phyloP scores from a whole-genome alignment of 2,113 vertebrate genomes.

The Rhinolophus ferrumequinum region DNA sequence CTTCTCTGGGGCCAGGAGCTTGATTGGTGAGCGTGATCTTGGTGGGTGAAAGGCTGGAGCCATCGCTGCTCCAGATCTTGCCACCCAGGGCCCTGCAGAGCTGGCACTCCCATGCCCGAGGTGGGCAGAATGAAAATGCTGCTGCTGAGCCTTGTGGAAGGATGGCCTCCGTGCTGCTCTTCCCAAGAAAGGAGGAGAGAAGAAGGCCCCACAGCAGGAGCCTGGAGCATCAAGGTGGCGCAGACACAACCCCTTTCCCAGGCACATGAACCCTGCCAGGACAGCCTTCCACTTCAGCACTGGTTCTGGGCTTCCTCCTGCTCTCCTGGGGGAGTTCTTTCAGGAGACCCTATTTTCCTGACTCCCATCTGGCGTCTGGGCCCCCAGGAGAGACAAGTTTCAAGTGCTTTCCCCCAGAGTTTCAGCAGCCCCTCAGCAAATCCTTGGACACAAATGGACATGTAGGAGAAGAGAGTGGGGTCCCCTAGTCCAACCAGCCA shows the following conservation, averaged over 20 bases:
- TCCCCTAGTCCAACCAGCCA: background rate
- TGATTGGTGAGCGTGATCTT: background rate
- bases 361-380: background rate
- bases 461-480: background rate
- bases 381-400: background rate
- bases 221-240: accelerated
- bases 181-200: background rate
- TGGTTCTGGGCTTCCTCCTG: background rate
- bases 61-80: background rate
- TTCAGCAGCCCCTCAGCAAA: background rate
- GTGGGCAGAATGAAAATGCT: background rate
- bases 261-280: background rate
- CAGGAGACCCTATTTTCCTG: background rate
- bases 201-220: background rate
- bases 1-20: background rate
- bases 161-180: background rate
- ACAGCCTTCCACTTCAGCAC: background rate
- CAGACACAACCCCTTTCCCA: accelerated
- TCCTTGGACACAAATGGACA: background rate
- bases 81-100: accelerated
- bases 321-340: background rate
- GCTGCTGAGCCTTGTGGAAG: accelerated
- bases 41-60: background rate
- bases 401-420: background rate
- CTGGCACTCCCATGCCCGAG: accelerated